phyloP scores from a whole-genome alignment of 2,113 vertebrate genomes.

The Leptodactylus fuscus region DNA sequence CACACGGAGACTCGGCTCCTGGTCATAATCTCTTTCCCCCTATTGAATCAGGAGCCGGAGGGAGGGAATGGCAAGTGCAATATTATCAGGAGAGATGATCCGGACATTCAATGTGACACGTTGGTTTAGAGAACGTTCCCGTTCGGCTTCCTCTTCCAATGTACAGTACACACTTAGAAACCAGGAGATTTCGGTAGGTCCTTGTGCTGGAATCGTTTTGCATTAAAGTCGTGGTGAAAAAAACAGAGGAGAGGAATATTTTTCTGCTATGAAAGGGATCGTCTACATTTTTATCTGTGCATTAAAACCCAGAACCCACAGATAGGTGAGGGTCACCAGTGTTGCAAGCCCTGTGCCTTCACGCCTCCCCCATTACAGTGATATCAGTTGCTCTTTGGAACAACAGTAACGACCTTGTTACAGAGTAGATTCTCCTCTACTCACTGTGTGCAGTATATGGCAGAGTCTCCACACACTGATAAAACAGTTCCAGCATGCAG shows the following conservation, averaged over 20 bases:
- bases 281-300: too few relatives aligned
- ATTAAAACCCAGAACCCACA: too few relatives aligned
- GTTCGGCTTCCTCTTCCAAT: conserved; percentile 1
- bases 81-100: conserved; percentile 39
- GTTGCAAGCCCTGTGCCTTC: too few relatives aligned
- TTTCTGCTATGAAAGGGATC: not conserved
- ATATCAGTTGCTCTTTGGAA: too few relatives aligned
- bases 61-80: conserved; percentile 40
- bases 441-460: too few relatives aligned
- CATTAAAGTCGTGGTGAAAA: not conserved
- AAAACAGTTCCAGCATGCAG: too few relatives aligned
- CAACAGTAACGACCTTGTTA: too few relatives aligned
- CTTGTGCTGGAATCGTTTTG: not conserved
- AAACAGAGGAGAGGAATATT: not conserved
- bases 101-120: conserved; percentile 46
- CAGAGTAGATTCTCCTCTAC: too few relatives aligned
- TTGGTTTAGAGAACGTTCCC: conserved; percentile 36
- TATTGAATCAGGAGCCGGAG: conserved; percentile 36
- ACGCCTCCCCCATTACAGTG: too few relatives aligned
- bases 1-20: conserved; percentile 12
- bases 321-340: too few relatives aligned
- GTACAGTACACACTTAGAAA: not conserved
- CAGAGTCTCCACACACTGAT: too few relatives aligned
- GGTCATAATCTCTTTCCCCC: conserved; percentile 28
- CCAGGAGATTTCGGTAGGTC: not conserved